Base-by-base conservation (phyloP, 1,140 invertebrate species). In the Phymastichus coffea region DNA sequence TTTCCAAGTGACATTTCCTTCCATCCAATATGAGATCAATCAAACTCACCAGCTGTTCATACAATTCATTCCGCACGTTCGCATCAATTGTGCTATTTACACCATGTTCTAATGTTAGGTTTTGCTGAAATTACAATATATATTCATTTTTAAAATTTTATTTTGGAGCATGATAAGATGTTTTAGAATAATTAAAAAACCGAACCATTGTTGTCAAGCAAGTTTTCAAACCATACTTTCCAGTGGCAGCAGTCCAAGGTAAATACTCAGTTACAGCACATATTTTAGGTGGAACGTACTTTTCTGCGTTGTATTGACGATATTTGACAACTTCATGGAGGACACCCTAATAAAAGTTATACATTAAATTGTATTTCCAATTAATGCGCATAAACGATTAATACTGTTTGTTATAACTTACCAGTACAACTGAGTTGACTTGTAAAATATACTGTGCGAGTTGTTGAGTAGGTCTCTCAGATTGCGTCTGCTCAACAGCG, bases 11-110 rank as follows among this genome's bases (percentile, higher is more conserved):
- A 54, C 77, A 83, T 67, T 86, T 87, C 54, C 86, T 85, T 0
- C 89, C 89, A 68, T 91, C 88, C 23, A 95, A 75, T 58, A 93
- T 84, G 10, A 91, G 76, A 71, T 93, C 90, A n/a, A 89, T 83
- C 1, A 94, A 68, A 51, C 86, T 82, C 0, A 90, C 79, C 25
- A 91, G 72, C 68, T 93, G 89, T 41, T 88, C 84, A 63, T 85
- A 88, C 14, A 93, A 70, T 33, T 83, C 78, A 51, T 82, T 82
- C 52, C 74, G 79, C 1, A 84, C 35, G 1, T 80, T 71, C 0
- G 72, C 66, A 37, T 86, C 83, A 23, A 72, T 82, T 2, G 81
- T 82, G 30, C 80, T 79, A 58, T 80, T 80, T 0, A 84, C 72
- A 1, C 84, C 86, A 66, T 87, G 81, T 46, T 83, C 83, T 2